Evolutionary conservation across 2,113 vertebrate genomes (phyloP).

Genomic region (Pomatostomus ruficeps): DNA sequence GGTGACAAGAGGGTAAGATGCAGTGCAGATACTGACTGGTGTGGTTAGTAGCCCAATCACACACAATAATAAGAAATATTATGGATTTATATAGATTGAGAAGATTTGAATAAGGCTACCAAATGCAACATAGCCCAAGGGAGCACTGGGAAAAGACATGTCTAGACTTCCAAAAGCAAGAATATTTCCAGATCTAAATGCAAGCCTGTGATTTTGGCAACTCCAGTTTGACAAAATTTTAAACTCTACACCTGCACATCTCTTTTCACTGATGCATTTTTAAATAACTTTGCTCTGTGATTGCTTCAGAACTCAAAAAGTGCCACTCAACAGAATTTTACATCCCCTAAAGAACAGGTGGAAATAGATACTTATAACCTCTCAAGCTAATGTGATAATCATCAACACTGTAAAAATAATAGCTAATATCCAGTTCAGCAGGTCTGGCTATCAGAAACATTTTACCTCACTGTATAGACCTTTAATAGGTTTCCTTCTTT

Average conservation of each 20-base stretch:
- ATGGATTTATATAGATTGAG: neutral
- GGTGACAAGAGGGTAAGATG: constrained; percentile 33
- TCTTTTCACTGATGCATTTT: neutral
- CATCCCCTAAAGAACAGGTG: neutral
- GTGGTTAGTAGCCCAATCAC: neutral
- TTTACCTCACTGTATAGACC: neutral
- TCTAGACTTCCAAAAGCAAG: constrained; percentile 30
- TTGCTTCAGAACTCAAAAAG: neutral
- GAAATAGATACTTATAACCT: neutral
- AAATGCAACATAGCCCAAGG: neutral
- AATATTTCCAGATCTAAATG: constrained; percentile 22
- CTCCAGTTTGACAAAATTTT: neutral
- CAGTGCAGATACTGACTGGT: neutral
- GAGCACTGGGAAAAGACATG: neutral
- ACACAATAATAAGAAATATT: neutral
- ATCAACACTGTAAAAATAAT: neutral
- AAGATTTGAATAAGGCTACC: constrained; percentile 24
- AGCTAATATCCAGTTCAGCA: neutral
- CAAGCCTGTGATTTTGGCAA: neutral
- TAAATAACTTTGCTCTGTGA: neutral
- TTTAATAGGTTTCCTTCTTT: neutral
- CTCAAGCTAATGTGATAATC: neutral
- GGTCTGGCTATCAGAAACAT: neutral
- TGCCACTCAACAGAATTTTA: neutral
- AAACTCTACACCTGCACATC: neutral